Evolutionary conservation across 2,888 invertebrate genomes (phyloP), one percentile per base, ranked within the genome.

Genomic region (Tineola bisselliella): DNA sequence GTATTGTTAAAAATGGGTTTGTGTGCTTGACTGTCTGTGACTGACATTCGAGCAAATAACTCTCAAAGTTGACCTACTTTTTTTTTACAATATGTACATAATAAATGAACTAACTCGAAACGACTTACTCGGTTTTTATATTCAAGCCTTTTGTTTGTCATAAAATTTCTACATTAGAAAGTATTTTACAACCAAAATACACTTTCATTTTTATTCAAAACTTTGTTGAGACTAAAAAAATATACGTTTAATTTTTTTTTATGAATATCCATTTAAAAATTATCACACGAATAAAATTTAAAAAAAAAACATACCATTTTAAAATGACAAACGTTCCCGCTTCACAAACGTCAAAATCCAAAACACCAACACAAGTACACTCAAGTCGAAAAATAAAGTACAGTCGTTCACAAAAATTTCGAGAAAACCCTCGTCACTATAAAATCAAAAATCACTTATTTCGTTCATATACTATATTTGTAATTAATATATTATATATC

Each of bases 381-480:
- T 48, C n/a, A 15, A 48, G 48, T 48, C 48, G 38, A 38, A 48
- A 48, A 48, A 15, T 48, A 48, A 48, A 48, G 48, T 48, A 48
- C 48, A 48, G 48, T 48, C 48, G 17, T 38, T 38, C 38, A 38
- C 38, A 38, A 1, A 38, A 38, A 25, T 6, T 25, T 38, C 10
- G 38, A 38, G 10, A 38, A 38, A 38, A 38, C 38, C 3, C 38
- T 4, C 38, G 38, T 12, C 38, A 38, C 38, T 38, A 38, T n/a
- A 38, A 38, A 38, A 38, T 38, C 31, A 38, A 38, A 38, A 38
- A 6, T 10, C 38, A 38, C 38, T 48, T 48, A 44, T 48, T 8
- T 56, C 25, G 56, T 56, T 56, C 8, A 56, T 56, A 25, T 56
- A 25, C 8, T 56, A 56, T 56, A 56, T 52, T 52, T 52, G 13